Evolutionary conservation across 2,113 vertebrate species (phyloP), one percentile per base, ranked within the genome.

Genomic region (Sphaerodactylus townsendi): DNA sequence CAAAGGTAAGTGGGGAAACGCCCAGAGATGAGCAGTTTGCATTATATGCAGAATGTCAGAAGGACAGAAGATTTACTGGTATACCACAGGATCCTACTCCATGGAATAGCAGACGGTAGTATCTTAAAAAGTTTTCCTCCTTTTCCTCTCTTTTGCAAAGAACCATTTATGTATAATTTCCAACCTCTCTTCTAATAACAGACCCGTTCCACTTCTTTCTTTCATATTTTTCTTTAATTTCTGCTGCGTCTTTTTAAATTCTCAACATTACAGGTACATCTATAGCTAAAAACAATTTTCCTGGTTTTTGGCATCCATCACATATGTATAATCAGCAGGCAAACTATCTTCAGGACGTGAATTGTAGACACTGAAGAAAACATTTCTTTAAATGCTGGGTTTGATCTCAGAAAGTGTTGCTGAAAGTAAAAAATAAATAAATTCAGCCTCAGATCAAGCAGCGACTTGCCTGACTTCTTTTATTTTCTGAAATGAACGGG

Each of bases 141-240:
- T 78, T 64, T 83, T 46, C 17, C 6, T 79, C 86, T 74, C 35
- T 76, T 56, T 78, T 64, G 7, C 41, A 41, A 77, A 30, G 5
- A 39, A 82, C 70, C n/a, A 2, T 28, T 56, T 84, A 76, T 62
- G 69, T 82, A 79, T 53, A 82, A 59, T 85, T 90, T 88, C 87
- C 41, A 59, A 80, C 28, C 62, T 74, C 41, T 8, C 70, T 82
- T 3, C 1, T 76, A 64, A 21, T 64, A 81, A 70, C 11, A 81
- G 11, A 56, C 33, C 76, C n/a, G 0, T 87, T 90, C 88, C 0
- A 14, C 81, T 86, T 76, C 73, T 86, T 5, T 69, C 82, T 89
- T 25, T 77, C 10, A 77, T 76, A 37, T 48, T 10, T 21, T 2
- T 1, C 1, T 46, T 41, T 81, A 77, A 75, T 66, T 37, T 82